Evolutionary conservation across 1,140 invertebrate genomes (phyloP).

Genomic region (Pseudomyrmex flavicornis): DNA sequence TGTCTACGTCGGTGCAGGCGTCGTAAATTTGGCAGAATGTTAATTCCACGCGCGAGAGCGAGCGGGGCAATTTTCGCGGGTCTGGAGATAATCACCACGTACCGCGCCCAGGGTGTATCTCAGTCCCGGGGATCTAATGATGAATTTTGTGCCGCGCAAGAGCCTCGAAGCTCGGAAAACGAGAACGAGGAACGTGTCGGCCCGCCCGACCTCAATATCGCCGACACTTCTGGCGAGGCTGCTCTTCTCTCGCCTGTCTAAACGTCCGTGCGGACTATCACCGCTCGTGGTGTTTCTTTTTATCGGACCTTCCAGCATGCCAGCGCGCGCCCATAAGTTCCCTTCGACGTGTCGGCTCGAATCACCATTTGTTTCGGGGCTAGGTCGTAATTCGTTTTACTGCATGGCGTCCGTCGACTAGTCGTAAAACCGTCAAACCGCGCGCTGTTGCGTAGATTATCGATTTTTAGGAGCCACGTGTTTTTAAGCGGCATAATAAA

Average conservation of each 20-base stretch:
- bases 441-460: not conserved
- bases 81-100: conserved; percentile 70
- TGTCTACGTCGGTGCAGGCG: conserved; percentile 65
- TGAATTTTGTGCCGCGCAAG: conserved; percentile 59
- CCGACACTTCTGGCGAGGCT: conserved; percentile 66
- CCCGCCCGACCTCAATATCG: conserved; percentile 57
- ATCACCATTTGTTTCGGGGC: conserved; percentile 1
- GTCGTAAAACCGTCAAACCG: conserved; percentile 13
- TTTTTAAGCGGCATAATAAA: not conserved
- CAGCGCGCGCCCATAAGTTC: conserved; percentile 26
- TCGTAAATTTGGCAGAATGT: conserved; percentile 75
- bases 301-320: conserved; percentile 41
- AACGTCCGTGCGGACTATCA: conserved; percentile 44
- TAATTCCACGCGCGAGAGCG: conserved; percentile 57
- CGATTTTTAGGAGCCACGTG: not conserved
- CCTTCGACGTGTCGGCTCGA: conserved; percentile 43
- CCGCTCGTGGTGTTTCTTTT: conserved; percentile 51
- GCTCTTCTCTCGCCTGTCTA: conserved; percentile 63
- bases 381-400: conserved; percentile 35
- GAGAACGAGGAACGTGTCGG: conserved; percentile 63
- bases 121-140: conserved; percentile 52
- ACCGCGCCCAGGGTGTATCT: conserved; percentile 30
- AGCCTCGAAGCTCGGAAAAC: conserved; percentile 44
- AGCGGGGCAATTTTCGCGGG: conserved; percentile 68
- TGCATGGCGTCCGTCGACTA: conserved; percentile 15